A percentile compares a stretch with the other conserved stretches of the same genome.
Conservation (phyloP, 2,113 vertebrate genomes). For the Zosterops hypoxanthus region DNA sequence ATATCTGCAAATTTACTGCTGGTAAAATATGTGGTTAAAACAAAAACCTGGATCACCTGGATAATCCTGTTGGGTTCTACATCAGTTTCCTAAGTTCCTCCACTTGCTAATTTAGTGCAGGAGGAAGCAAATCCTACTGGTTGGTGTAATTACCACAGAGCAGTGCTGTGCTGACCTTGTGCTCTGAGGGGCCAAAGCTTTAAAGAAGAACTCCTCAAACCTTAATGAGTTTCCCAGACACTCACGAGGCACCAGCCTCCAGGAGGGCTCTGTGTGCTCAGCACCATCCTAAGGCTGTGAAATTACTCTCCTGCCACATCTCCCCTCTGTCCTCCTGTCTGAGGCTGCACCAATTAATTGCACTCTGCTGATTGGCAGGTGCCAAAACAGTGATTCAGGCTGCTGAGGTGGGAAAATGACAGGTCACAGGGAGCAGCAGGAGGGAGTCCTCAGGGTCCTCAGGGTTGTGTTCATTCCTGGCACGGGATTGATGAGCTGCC, state of each 20-base stretch:
- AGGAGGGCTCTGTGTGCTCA: not conserved
- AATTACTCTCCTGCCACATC: not conserved
- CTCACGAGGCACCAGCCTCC: not conserved
- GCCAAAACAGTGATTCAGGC: not conserved
- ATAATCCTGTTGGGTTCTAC: not conserved
- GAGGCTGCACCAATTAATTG: not conserved
- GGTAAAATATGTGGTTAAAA: not conserved
- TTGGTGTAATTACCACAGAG: not conserved
- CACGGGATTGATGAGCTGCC: not conserved
- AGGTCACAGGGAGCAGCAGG: not conserved
- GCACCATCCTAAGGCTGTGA: not conserved
- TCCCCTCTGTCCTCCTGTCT: not conserved
- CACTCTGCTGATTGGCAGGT: not conserved
- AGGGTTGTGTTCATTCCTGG: not conserved
- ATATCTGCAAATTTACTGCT: not conserved
- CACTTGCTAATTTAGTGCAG: not conserved
- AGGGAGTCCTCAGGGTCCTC: not conserved
- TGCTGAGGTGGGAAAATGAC: not conserved
- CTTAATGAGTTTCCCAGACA: constrained; percentile 9
- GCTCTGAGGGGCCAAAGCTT: not conserved
- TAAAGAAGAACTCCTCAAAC: not conserved
- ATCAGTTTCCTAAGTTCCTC: not conserved
- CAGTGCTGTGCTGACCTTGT: not conserved
- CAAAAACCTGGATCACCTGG: not conserved
- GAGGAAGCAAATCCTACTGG: not conserved